Conservation (phyloP, 2,797 vertebrate species). For the Darevskia nairensis region DNA sequence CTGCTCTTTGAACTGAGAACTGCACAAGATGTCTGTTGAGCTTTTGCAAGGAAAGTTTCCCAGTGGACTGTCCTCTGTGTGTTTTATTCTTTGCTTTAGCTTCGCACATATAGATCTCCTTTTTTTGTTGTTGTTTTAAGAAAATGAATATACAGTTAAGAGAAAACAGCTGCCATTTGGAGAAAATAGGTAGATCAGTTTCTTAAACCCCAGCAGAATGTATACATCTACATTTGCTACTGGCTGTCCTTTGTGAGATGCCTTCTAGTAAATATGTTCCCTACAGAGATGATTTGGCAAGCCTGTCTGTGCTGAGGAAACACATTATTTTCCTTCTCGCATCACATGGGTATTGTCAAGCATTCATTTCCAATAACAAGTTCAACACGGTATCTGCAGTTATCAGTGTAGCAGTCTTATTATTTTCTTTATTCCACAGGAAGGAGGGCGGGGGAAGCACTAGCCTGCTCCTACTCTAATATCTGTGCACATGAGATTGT, state of each 20-base stretch:
- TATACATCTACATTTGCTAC: slow-evolving; percentile 61
- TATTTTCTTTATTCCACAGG: slow-evolving; percentile 1
- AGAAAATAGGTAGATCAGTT: slow-evolving; percentile 65
- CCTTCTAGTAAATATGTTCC: slow-evolving; percentile 65
- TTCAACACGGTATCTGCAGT: not conserved
- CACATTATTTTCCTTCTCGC: slow-evolving; percentile 60
- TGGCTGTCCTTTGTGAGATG: slow-evolving; percentile 52
- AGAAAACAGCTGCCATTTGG: slow-evolving; percentile 63
- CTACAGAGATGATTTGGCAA: slow-evolving; percentile 65
- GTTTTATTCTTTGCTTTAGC: slow-evolving; percentile 52
- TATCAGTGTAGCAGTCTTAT: slow-evolving; percentile 28
- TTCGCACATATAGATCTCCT: slow-evolving; percentile 62
- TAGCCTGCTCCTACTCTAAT: not conserved
- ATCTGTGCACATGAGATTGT: not conserved
- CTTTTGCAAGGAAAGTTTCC: slow-evolving; percentile 21
- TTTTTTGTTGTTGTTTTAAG: slow-evolving; percentile 50
- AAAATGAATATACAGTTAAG: slow-evolving; percentile 65
- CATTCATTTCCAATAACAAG: slow-evolving; percentile 31
- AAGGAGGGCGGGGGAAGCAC: not conserved
- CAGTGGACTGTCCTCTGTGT: not conserved
- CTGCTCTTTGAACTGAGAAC: not conserved
- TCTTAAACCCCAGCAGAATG: slow-evolving; percentile 65
- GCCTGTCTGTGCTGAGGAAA: slow-evolving; percentile 46
- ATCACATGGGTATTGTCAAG: slow-evolving; percentile 40
- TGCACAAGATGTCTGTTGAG: slow-evolving; percentile 15